A percentile compares a stretch with the other conserved stretches of the same genome.
Conservation (phyloP, 2,888 invertebrate species). For the Neoitamus cyanurus region DNA sequence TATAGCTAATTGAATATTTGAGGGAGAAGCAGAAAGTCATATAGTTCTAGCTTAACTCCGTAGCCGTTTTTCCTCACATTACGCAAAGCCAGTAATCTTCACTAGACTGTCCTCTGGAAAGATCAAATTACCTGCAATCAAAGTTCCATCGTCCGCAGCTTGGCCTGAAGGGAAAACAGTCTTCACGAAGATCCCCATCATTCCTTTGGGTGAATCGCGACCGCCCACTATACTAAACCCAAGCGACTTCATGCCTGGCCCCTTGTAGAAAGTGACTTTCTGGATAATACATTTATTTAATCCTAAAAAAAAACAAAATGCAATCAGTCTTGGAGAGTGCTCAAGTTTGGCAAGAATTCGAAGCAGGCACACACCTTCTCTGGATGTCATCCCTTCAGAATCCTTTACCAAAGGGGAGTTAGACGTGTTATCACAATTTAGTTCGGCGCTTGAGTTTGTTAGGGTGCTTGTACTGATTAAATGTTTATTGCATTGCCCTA, state of each 20-base stretch:
- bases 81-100: neutral
- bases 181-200: constrained; percentile 90
- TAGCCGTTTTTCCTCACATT: neutral
- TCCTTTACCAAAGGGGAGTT: constrained; percentile 9
- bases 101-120: constrained; percentile 2
- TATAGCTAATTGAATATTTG: too few species aligned
- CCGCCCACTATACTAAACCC: constrained; percentile 94
- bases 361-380: constrained; percentile 26
- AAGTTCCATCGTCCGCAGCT: constrained; percentile 84
- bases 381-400: constrained; percentile 4
- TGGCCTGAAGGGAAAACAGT: constrained; percentile 88
- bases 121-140: constrained; percentile 79
- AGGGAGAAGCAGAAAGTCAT: too few species aligned
- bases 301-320: constrained; percentile 45
- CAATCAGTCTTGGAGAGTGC: neutral
- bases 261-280: constrained; percentile 79
- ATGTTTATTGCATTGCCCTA: neutral
- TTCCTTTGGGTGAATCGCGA: constrained; percentile 86
- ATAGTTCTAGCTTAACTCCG: too few species aligned
- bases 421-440: constrained; percentile 2
- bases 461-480: constrained; percentile 11
- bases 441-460: constrained; percentile 21
- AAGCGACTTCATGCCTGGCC: constrained; percentile 83
- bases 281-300: constrained; percentile 54
- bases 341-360: neutral